Evolutionary conservation across 2,888 invertebrate genomes (phyloP).

Genomic region (Cordilura impudica): DNA sequence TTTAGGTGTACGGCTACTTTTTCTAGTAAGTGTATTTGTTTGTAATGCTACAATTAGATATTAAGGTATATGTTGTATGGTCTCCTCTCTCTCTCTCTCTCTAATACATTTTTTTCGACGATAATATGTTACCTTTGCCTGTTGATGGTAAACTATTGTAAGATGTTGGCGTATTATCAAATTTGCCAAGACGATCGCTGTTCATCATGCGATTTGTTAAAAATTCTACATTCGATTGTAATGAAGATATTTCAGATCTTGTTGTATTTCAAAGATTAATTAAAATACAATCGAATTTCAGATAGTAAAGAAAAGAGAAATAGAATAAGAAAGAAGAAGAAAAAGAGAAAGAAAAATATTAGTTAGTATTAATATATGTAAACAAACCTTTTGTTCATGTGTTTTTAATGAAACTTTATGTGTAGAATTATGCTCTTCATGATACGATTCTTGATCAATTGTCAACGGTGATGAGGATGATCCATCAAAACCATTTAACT

Average conservation of each 20-base stretch:
- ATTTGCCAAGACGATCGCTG: constrained; percentile 76
- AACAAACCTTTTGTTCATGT: constrained; percentile 53
- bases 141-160: constrained; percentile 73
- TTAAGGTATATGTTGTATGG: not conserved
- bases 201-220: constrained; percentile 77
- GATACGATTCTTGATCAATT: constrained; percentile 63
- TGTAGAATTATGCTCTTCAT: constrained; percentile 70
- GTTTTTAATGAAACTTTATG: constrained; percentile 26
- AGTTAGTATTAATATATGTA: constrained; percentile 24
- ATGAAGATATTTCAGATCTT: constrained; percentile 78
- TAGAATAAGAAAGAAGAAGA: constrained; percentile 42
- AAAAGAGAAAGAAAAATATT: constrained; percentile 45
- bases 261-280: not conserved
- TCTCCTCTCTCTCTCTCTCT: not conserved
- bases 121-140: constrained; percentile 73
- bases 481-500: constrained; percentile 30
- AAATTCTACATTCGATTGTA: constrained; percentile 78
- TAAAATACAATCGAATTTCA: too few relatives aligned
- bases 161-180: constrained; percentile 73
- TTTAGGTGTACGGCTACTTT: too few relatives aligned
- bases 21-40: too few relatives aligned
- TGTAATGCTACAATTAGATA: too few relatives aligned
- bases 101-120: too few relatives aligned
- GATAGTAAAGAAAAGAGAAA: constrained; percentile 23
- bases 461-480: not conserved